phyloP scores from a whole-genome alignment of 1,140 invertebrate genomes.

The Hylaeus anthracinus region DNA sequence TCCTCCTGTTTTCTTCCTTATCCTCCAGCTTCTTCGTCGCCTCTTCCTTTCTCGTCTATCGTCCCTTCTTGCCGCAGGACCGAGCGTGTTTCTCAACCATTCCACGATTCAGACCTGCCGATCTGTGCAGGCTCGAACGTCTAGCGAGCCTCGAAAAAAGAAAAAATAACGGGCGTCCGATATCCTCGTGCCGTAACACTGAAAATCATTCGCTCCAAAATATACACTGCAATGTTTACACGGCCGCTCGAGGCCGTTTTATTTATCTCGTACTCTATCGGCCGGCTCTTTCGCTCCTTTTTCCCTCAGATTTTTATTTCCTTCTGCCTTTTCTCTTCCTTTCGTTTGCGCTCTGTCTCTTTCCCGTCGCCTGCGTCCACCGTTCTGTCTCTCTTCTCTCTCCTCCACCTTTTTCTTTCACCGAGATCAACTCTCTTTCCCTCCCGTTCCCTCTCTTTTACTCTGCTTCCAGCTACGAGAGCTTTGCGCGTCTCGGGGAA shows the following conservation, averaged over 20 bases:
- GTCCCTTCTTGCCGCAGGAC: slow-evolving; percentile 21
- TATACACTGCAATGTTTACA: slow-evolving; percentile 41
- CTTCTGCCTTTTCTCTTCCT: slow-evolving; percentile 10
- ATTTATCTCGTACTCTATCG: slow-evolving; percentile 2
- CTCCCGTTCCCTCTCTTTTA: slow-evolving; percentile 1
- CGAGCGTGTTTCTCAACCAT: neutral
- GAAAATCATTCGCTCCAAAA: slow-evolving; percentile 29
- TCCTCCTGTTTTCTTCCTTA: slow-evolving; percentile 1
- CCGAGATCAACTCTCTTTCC: slow-evolving; percentile 6
- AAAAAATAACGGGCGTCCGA: neutral
- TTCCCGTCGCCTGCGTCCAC: neutral
- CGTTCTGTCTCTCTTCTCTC: neutral
- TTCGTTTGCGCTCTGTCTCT: slow-evolving; percentile 14
- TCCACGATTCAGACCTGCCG: neutral
- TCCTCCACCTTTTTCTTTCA: slow-evolving; percentile 17
- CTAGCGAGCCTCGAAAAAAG: neutral
- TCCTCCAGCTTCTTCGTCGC: neutral
- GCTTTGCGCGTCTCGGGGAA: slow-evolving; percentile 42
- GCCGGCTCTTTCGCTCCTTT: neutral
- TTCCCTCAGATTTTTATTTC: slow-evolving; percentile 19
- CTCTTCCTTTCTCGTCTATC: neutral
- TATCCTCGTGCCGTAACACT: slow-evolving; percentile 29
- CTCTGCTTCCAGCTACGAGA: slow-evolving; percentile 14
- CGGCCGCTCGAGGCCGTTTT: neutral
- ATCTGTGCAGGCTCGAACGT: neutral